These are phyloP conservation scores for Thecophora atra DNA, from an alignment of 2,888 invertebrate genomes.

Conservation along the genomic window DNA sequence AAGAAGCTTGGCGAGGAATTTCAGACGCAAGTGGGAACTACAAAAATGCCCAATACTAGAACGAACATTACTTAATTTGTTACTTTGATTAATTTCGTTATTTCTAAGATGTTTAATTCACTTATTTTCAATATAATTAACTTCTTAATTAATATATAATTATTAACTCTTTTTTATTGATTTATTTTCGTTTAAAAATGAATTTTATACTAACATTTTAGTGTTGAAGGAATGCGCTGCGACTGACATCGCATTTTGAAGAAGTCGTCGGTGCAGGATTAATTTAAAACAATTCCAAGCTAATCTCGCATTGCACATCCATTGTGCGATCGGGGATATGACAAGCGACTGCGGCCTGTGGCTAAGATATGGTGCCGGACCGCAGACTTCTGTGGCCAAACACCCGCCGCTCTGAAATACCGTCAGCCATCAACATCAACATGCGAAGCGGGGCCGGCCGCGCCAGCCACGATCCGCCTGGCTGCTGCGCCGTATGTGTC, in stretches of 20 bases:
- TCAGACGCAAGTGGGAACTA: conserved; percentile 22
- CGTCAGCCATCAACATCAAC: conserved; percentile 54
- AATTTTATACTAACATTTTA: too few relatives aligned
- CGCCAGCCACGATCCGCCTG: conserved; percentile 22
- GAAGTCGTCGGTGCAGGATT: too few relatives aligned
- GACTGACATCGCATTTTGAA: too few relatives aligned
- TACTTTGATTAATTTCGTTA: too few relatives aligned
- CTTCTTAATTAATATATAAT: too few relatives aligned
- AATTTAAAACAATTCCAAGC: not conserved
- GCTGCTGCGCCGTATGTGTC: not conserved
- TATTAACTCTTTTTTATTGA: too few relatives aligned
- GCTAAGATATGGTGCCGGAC: conserved; percentile 48
- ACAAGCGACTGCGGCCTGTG: conserved; percentile 31
- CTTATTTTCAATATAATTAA: too few relatives aligned
- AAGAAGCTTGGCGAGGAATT: conserved; percentile 3
- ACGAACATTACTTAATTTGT: too few relatives aligned
- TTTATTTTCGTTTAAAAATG: too few relatives aligned
- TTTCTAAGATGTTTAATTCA: too few relatives aligned
- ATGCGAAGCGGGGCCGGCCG: conserved; percentile 49
- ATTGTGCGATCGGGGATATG: conserved; percentile 27
- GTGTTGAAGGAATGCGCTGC: too few relatives aligned
- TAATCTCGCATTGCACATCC: conserved; percentile 13
- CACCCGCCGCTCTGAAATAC: conserved; percentile 28
- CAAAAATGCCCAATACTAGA: too few relatives aligned
- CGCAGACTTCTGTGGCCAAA: conserved; percentile 45